A percentile compares a stretch with the other conserved stretches of the same genome.
phyloP scores from a whole-genome alignment of 2,888 invertebrate species.

The Cistogaster globosa region DNA sequence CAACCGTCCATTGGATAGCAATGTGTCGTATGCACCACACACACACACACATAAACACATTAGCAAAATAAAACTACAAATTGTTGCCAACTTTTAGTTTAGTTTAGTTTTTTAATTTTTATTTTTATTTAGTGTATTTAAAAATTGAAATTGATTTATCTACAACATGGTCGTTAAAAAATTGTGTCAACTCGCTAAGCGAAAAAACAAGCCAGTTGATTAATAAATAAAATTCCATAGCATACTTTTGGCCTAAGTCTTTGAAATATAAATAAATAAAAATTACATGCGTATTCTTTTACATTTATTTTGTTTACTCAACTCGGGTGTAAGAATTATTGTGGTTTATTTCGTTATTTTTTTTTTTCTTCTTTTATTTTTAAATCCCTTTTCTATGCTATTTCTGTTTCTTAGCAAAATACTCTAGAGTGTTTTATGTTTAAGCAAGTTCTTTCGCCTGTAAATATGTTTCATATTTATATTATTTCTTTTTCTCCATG shows the following conservation, averaged over 20 bases:
- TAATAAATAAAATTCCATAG: constrained; percentile 52
- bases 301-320: background rate
- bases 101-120: no score
- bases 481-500: constrained; percentile 34
- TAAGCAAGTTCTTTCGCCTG: constrained; percentile 49
- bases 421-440: constrained; percentile 47
- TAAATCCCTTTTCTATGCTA: background rate
- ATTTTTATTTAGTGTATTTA: constrained; percentile 23
- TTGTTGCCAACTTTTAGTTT: constrained; percentile 64
- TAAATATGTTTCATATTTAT: constrained; percentile 58
- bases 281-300: constrained; percentile 4
- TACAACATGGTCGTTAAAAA: constrained; percentile 43
- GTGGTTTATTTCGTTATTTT: background rate
- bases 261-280: background rate
- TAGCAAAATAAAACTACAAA: constrained; percentile 28
- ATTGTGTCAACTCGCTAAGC: constrained; percentile 52
- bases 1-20: constrained; percentile 52
- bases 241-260: constrained; percentile 36
- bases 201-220: constrained; percentile 27
- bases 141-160: constrained; percentile 47
- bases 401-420: constrained; percentile 9
- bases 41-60: constrained; percentile 3
- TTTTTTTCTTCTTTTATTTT: background rate
- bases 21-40: constrained; percentile 21
- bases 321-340: constrained; percentile 35